A percentile compares a stretch with the other conserved stretches of the same genome.
Evolutionary conservation across 2,888 invertebrate species (phyloP).

Genomic region (Nephrotoma guestfalica): DNA sequence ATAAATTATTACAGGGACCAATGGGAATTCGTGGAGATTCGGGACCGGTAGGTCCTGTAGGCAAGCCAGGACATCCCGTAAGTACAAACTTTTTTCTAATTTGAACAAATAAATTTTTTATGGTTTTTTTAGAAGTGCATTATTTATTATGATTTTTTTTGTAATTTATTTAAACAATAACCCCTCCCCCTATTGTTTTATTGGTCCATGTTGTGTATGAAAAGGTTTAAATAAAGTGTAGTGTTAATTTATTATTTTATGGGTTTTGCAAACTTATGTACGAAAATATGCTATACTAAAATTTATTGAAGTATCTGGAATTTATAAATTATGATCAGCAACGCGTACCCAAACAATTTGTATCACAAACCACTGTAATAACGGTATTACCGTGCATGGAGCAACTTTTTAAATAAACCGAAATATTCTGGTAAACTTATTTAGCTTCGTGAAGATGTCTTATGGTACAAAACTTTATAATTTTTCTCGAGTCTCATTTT

Average conservation of each 20-base stretch:
- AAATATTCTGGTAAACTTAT: background rate
- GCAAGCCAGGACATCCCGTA: conserved; percentile 33
- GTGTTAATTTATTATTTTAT: background rate
- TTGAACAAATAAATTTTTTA: conserved; percentile 9
- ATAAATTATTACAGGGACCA: conserved; percentile 19
- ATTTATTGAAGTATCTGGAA: background rate
- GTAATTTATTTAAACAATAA: background rate
- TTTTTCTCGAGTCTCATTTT: background rate
- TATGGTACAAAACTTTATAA: background rate
- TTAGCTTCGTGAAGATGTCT: background rate
- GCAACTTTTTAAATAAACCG: background rate
- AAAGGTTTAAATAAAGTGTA: background rate
- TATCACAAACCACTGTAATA: background rate
- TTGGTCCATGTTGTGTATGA: background rate
- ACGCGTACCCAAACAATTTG: background rate
- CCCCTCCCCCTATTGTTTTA: background rate
- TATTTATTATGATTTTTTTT: background rate
- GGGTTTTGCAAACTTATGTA: background rate
- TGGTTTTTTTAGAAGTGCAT: conserved; percentile 10
- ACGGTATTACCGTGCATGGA: background rate
- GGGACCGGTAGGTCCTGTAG: conserved; percentile 28
- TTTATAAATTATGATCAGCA: background rate
- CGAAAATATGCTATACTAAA: background rate
- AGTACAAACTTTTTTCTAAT: conserved; percentile 14
- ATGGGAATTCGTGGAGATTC: conserved; percentile 34